Base-by-base conservation (phyloP, 2,113 vertebrate genomes). In the Pelecanoides urinatrix region DNA sequence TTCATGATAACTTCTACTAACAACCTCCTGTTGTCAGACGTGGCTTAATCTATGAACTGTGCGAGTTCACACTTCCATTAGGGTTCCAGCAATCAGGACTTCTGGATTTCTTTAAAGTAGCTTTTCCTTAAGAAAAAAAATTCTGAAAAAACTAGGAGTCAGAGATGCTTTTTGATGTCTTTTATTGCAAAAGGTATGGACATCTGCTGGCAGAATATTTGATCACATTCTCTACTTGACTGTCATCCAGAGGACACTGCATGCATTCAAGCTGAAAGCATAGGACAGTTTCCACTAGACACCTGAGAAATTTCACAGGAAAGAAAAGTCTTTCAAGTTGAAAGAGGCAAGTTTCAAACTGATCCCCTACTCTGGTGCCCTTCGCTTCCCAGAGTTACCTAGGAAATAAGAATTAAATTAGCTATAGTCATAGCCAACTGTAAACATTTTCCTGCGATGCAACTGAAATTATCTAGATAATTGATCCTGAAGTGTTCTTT, bases 181-280 rank as follows among this genome's bases (percentile, higher is more conserved):
- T 95, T 98, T 98, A 97, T 97, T 98, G 87, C 34, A 96, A 97
- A 97, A 95, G 45, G 61, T 96, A 88, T 52, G 88, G 93, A 93
- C 49, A 83, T 77, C 78, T 96, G 73, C 94, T 97, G 94, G 82
- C 91, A 95, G 94, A 92, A 92, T 75, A 96, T 76, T 86, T 91
- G 83, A 96, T 84, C 95, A 92, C 97, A 95, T 94, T 97, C 87
- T 90, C 82, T 68, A 84, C 50, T 79, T 94, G 92, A 96, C 90
- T 94, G 91, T 94, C 89, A 82, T 95, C 94, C 95, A 95, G 87
- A 91, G 96, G 95, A 97, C 84, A 93, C 91, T 96, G 93, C 91
- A 91, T 92, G 82, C 93, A 83, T 96, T 97, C 96, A 83, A 55
- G 80, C 63, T 91, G 96, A 93, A 96, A 96, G 93, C 91, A 96